Base-by-base conservation (phyloP, 2,888 invertebrate species). In the Spicauda simplicius region DNA sequence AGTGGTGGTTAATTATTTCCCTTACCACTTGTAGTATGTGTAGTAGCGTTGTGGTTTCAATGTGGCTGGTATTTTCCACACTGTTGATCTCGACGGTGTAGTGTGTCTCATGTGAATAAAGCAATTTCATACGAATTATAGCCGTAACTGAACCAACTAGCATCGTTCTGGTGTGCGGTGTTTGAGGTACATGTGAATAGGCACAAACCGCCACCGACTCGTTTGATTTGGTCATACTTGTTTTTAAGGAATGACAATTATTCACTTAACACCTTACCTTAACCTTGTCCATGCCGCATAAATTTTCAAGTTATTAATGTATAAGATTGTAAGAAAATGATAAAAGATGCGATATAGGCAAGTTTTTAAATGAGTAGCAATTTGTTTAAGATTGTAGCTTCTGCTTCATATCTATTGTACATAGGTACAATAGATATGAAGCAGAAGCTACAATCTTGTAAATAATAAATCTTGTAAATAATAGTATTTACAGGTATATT, bases 251-350 rank as follows among this genome's bases (percentile, higher is more conserved):
- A 54, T 54, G 41, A 45, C 20, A 20, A 55, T 61, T 59, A 69
- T 56, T 70, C 30, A 58, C 41, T 60, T 48, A 63, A 41, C 62
- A 62, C 56, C 55, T 70, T 67, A 62, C 67, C 56, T 64, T 66
- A 64, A 73, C 73, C 69, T 70, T 68, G 70, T 66, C 33, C 25
- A 52, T 64, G 64, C 59, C 56, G 64, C 48, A 68, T 70, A 59
- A 41, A 59, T 69, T 67, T 41, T 8, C 5, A 20, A n/a, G 18
- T 41, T 25, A 19, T 25, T 33, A 19, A 57, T 41, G 37, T 4
- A 56, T 30, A 14, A 8, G 12, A 30, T n/a, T 25, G 16, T 55
- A 25, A 11, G 14, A 16, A 11, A 55, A 30, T 16, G 16, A n/a
- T 54, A 11, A 7, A 7, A 30, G 25, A 48, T 48, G 25, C 25